Conservation (phyloP, 2,888 invertebrate species). For the Calliphora vomitoria region DNA sequence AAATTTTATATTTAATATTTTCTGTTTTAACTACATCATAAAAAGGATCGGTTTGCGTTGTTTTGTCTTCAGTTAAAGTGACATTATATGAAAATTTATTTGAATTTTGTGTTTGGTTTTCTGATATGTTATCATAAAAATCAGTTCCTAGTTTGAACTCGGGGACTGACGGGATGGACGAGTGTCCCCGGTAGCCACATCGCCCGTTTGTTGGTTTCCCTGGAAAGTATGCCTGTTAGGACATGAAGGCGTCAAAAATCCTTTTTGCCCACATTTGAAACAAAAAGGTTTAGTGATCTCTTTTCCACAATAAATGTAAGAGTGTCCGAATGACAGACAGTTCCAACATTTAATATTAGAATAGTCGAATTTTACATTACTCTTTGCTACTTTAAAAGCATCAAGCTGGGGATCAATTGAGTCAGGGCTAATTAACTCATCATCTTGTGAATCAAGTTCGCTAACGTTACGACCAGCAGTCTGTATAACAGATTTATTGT, state of each 20-base stretch:
- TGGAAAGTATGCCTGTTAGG: too few relatives aligned
- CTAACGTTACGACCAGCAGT: not conserved
- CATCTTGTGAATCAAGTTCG: not conserved
- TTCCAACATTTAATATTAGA: conserved; percentile 39
- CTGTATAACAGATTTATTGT: not conserved
- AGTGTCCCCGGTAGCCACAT: too few relatives aligned
- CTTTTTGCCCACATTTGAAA: too few relatives aligned
- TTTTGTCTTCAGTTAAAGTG: conserved; percentile 33
- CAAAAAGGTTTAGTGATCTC: too few relatives aligned
- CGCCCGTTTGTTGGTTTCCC: too few relatives aligned
- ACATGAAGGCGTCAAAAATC: too few relatives aligned
- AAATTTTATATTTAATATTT: not conserved
- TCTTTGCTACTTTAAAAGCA: not conserved
- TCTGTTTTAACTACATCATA: not conserved
- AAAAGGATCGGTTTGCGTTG: conserved; percentile 12
- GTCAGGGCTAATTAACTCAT: not conserved
- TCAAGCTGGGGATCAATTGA: conserved; percentile 17
- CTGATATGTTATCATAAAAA: not conserved
- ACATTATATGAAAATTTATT: conserved; percentile 6
- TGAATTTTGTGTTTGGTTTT: too few relatives aligned
- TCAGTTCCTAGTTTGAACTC: too few relatives aligned
- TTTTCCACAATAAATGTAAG: conserved; percentile 1
- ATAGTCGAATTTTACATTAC: conserved; percentile 3
- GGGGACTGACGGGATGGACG: too few relatives aligned
- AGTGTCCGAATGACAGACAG: conserved; percentile 20